These are phyloP conservation scores for Clarias laeviceps DNA, from an alignment of 2,797 vertebrate genomes.

Conservation along the genomic window DNA sequence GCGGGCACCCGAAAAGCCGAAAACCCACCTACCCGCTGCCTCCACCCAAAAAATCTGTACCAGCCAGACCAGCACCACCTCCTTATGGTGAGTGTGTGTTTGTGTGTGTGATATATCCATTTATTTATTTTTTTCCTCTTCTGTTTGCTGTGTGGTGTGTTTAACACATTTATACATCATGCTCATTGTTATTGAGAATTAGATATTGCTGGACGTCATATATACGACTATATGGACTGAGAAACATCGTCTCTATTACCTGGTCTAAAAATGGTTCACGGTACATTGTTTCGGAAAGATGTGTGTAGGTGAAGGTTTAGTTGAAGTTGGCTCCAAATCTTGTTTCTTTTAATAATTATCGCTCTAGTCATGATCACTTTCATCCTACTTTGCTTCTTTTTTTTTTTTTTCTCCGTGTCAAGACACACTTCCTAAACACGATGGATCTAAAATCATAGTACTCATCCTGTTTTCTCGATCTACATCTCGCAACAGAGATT, in stretches of 20 bases:
- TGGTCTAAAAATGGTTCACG: neutral
- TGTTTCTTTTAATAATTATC: no score
- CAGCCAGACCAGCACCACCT: constrained; percentile 85
- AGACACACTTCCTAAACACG: neutral
- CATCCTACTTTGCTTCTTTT: neutral
- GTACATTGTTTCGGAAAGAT: neutral
- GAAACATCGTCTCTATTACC: neutral
- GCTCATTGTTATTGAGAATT: neutral
- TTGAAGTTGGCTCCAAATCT: no score
- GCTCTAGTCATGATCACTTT: neutral
- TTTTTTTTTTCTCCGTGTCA: neutral
- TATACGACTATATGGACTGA: neutral
- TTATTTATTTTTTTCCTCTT: neutral
- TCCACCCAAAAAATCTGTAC: constrained; percentile 88
- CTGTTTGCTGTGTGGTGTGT: constrained; percentile 2
- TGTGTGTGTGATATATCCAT: neutral
- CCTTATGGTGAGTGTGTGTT: constrained; percentile 84
- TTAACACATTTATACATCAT: neutral
- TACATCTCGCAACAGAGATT: constrained; percentile 23
- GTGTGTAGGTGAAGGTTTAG: neutral
- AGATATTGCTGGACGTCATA: neutral
- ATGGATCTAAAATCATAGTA: neutral
- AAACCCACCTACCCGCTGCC: constrained; percentile 85
- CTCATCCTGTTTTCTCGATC: neutral
- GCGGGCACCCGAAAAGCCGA: constrained; percentile 76